Evolutionary conservation across 1,140 invertebrate species (phyloP).

Genomic region (Sipha flava): DNA sequence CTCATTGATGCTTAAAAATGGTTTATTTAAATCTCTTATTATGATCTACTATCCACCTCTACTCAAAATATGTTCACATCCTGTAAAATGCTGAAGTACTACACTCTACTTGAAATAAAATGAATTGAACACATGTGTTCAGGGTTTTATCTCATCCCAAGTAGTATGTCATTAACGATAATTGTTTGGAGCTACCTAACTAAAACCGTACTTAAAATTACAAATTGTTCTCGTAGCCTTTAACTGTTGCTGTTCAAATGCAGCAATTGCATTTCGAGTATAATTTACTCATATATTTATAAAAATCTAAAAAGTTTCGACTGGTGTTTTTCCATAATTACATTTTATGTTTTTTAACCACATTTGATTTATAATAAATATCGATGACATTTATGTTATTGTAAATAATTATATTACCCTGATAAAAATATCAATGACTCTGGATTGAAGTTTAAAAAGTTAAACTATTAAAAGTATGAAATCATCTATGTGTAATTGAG

Average conservation of each 20-base stretch:
- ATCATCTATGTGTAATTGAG: background rate
- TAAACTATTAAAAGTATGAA: background rate
- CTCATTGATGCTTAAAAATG: background rate
- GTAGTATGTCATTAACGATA: slow-evolving; percentile 5
- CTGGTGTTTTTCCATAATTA: background rate
- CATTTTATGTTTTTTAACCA: background rate
- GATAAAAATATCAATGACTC: background rate
- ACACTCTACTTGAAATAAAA: background rate
- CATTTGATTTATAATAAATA: background rate
- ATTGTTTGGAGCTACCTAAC: slow-evolving; percentile 2
- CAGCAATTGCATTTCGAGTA: background rate
- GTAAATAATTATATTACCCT: background rate
- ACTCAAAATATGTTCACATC: background rate
- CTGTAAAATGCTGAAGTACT: background rate
- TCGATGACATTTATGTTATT: background rate
- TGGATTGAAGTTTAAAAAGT: background rate
- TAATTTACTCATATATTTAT: background rate
- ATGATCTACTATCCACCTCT: background rate
- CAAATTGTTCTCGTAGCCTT: slow-evolving; percentile 2
- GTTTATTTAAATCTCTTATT: background rate
- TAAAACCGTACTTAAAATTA: slow-evolving; percentile 22
- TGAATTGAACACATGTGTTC: background rate
- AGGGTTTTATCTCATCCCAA: background rate
- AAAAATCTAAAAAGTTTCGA: background rate
- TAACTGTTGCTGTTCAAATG: background rate